Base-by-base conservation (phyloP, 2,888 invertebrate species). In the Caenorhabditis afra region DNA sequence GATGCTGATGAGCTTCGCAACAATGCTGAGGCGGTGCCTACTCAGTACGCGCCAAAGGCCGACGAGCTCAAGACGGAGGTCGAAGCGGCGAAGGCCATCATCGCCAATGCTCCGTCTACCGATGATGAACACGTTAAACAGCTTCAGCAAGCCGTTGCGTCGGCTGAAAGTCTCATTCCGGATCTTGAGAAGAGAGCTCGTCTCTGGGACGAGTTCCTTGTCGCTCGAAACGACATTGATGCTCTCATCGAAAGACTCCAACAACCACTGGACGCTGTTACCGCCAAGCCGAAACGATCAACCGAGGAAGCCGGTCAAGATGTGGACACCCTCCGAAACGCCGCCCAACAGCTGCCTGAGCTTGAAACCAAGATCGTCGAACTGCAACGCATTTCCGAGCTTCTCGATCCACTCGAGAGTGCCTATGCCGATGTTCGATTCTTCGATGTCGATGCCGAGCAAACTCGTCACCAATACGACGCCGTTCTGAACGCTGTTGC, bases 371-470 rank as follows among this genome's bases (percentile, higher is more conserved):
- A 68, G 22, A 75, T 76, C 22, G 47, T 29, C 44, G 62, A 70
- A 23, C 74, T 87, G 71, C 82, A 85, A 68, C 67, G 71, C 22
- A 75, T 86, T 18, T 83, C 83, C 29, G 83, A 86, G 53, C 66
- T 86, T n/a, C 77, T 86, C 20, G 77, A 86, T 61, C 86, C 86
- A 61, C 81, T 86, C 39, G 87, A 83, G 52, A 85, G 77, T 57
- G 84, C 85, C 75, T 84, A 79, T 68, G 85, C 83, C 45, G 83
- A 86, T 52, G 73, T 79, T 14, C 74, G 82, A 39, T 70, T 86
- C 50, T 75, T 84, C 62, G 85, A 87, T 50, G 83, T 84, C 10
- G 86, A 87, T 45, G 74, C 82, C 50, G 85, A 87, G 52, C 84
- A 87, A 64, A 79, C 79, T 45, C 78, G 81, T 49, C 77, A 83